Conservation (phyloP, 2,888 invertebrate genomes). For the Strigamia maritima region DNA sequence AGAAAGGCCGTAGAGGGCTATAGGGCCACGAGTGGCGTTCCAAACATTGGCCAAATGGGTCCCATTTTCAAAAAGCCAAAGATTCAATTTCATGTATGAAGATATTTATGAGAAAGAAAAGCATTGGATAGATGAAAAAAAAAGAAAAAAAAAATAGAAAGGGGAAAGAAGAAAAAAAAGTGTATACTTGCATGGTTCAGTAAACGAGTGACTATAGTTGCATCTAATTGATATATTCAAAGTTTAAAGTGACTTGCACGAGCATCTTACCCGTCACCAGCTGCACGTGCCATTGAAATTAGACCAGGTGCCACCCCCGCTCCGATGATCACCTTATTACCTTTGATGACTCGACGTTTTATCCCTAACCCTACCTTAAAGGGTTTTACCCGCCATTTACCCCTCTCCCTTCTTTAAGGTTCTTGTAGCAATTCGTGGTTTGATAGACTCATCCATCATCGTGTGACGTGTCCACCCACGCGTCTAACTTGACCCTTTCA, state of each 20-base stretch:
- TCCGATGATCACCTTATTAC: constrained; percentile 27
- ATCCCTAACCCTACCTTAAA: constrained; percentile 27
- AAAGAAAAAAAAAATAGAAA: neutral
- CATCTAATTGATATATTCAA: constrained; percentile 25
- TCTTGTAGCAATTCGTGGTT: constrained; percentile 15
- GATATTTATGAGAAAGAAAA: constrained; percentile 13
- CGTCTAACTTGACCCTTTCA: constrained; percentile 29
- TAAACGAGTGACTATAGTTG: neutral
- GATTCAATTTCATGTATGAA: constrained; percentile 2
- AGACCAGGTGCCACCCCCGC: constrained; percentile 23
- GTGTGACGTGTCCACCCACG: constrained; percentile 24
- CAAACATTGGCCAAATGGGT: constrained; percentile 21
- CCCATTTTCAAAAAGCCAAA: constrained; percentile 20
- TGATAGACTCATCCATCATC: constrained; percentile 19
- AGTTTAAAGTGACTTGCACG: constrained; percentile 15
- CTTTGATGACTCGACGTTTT: constrained; percentile 29
- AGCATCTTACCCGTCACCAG: constrained; percentile 1
- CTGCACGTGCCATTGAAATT: constrained; percentile 24
- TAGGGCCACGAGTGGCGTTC: constrained; percentile 11
- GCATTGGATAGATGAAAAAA: neutral
- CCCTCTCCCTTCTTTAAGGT: constrained; percentile 20
- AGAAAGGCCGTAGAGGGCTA: neutral
- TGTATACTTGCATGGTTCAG: neutral
- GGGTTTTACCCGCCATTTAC: constrained; percentile 29
- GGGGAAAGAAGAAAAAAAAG: neutral